These are phyloP conservation scores for Bombus affinis DNA, from an alignment of 1,140 invertebrate species.

Conservation along the genomic window DNA sequence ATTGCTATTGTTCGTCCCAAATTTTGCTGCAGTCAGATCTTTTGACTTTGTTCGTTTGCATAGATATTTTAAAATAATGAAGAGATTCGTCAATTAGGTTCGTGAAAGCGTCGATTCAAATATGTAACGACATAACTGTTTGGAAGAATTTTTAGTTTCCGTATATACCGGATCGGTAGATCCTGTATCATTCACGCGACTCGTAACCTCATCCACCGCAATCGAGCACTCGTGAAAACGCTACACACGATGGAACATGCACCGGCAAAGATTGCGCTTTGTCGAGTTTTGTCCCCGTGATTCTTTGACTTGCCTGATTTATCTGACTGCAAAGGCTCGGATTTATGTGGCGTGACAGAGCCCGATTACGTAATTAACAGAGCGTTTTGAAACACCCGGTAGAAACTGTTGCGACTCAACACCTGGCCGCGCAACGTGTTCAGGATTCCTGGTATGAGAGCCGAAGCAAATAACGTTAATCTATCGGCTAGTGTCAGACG, in stretches of 20 bases:
- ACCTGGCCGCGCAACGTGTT: slow-evolving; percentile 52
- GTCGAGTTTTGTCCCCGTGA: background rate
- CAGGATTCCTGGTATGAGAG: slow-evolving; percentile 59
- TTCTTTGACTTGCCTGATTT: slow-evolving; percentile 23
- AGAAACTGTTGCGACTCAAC: slow-evolving; percentile 48
- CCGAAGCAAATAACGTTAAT: slow-evolving; percentile 47
- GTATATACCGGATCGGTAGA: background rate
- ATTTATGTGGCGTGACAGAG: slow-evolving; percentile 15
- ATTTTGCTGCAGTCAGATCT: background rate
- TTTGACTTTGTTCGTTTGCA: too few species aligned
- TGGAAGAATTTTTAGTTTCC: background rate
- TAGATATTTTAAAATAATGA: too few species aligned
- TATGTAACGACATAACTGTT: background rate
- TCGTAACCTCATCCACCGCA: too few species aligned
- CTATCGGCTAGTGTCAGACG: slow-evolving; percentile 47
- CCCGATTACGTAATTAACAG: background rate
- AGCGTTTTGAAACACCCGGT: slow-evolving; percentile 51
- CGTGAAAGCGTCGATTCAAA: background rate
- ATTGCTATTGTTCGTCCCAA: background rate
- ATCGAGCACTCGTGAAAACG: background rate
- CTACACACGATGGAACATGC: background rate
- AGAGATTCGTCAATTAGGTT: background rate
- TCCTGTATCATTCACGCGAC: too few species aligned
- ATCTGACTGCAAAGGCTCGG: slow-evolving; percentile 18
- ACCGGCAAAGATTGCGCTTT: background rate